Conservation (phyloP, 2,888 invertebrate genomes). For the Sacculina carcini region DNA sequence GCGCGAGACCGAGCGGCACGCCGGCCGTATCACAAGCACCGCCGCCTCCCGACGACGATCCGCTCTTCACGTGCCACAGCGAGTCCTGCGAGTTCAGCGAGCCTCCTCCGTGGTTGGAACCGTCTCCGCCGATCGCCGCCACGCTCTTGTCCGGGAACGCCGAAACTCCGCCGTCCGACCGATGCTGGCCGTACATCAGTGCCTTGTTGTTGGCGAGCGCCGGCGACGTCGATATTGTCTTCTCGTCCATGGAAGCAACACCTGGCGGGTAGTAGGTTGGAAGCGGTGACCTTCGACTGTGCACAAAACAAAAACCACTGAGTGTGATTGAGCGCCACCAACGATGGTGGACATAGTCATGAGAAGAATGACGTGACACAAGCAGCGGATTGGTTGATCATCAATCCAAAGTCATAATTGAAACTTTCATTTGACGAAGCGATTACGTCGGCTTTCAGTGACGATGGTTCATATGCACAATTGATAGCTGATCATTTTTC, state of each 20-base stretch:
- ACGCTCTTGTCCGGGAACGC: neutral
- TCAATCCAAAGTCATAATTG: too few species aligned
- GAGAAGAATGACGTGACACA: too few species aligned
- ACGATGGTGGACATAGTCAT: too few species aligned
- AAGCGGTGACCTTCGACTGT: too few species aligned
- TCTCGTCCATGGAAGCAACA: neutral
- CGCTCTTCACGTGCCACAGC: constrained; percentile 65
- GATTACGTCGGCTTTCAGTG: too few species aligned
- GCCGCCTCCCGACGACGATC: constrained; percentile 18
- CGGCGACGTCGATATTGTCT: neutral
- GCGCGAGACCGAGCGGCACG: constrained; percentile 9
- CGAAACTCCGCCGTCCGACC: neutral
- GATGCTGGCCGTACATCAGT: neutral
- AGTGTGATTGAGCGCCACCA: too few species aligned
- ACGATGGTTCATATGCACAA: too few species aligned
- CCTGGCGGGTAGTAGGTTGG: neutral
- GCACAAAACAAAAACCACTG: too few species aligned
- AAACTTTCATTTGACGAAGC: too few species aligned
- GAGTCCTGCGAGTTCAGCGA: constrained; percentile 84
- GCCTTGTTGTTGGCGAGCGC: neutral
- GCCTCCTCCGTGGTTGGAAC: constrained; percentile 34
- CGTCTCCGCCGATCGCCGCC: neutral
- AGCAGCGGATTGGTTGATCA: too few species aligned
- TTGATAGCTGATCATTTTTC: too few species aligned
- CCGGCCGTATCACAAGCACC: constrained; percentile 16